Conservation (phyloP, 2,888 invertebrate genomes). For the Synergus laeviventris region DNA sequence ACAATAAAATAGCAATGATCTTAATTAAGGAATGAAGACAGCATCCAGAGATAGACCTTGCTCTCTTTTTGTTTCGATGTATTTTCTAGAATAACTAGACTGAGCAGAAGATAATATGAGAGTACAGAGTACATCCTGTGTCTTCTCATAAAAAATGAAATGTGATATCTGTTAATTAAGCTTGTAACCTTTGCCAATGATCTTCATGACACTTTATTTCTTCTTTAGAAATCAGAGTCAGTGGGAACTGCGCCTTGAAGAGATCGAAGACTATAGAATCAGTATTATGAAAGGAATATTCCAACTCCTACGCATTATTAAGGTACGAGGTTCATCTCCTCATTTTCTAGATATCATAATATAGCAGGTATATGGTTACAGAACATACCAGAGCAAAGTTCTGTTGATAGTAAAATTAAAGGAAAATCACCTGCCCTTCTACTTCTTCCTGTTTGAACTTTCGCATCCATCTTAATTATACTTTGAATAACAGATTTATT, state of each 20-base stretch:
- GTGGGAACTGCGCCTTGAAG: not conserved
- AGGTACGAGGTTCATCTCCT: not conserved
- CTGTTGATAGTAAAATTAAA: conserved; percentile 3
- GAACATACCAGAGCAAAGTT: not conserved
- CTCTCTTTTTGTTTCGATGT: not conserved
- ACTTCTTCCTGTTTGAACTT: not conserved
- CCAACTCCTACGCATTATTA: not conserved
- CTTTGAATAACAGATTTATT: no score
- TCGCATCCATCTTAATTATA: no score
- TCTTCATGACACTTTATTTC: conserved; percentile 28
- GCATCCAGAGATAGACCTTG: not conserved
- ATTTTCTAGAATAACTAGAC: conserved; percentile 15
- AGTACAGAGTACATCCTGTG: conserved; percentile 33
- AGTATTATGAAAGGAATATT: not conserved
- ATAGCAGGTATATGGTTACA: not conserved
- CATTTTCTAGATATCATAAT: not conserved
- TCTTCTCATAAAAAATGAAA: not conserved
- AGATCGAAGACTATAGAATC: not conserved
- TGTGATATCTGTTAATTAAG: conserved; percentile 21
- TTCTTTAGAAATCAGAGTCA: conserved; percentile 13
- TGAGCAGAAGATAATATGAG: conserved; percentile 19
- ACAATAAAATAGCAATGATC: not conserved
- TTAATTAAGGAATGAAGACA: not conserved
- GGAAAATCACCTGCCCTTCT: not conserved
- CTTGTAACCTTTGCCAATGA: conserved; percentile 27